These are phyloP conservation scores for Dicycla oo DNA, from an alignment of 2,888 invertebrate species.

Conservation along the genomic window DNA sequence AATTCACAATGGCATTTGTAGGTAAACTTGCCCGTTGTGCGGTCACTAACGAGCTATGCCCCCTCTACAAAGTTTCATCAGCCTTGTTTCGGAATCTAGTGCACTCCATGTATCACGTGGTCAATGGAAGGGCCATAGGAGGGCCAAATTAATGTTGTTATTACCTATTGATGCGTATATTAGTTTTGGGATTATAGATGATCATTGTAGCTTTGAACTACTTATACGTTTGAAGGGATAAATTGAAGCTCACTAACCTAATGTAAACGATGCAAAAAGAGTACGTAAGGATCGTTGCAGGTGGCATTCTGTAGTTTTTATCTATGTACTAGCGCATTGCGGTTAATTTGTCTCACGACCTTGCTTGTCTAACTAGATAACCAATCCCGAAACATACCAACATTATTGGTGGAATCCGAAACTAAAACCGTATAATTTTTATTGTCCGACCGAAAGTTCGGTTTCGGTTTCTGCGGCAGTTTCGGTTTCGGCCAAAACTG, in stretches of 20 bases:
- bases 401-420: not conserved
- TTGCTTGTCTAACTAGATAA: no score
- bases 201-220: not conserved
- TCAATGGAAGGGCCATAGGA: constrained; percentile 8
- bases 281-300: no score
- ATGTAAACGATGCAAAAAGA: no score
- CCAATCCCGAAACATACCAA: not conserved
- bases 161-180: not conserved
- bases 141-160: constrained; percentile 37
- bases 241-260: no score
- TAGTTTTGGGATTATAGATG: not conserved
- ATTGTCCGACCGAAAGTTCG: no score
- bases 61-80: constrained; percentile 56
- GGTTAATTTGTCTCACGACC: not conserved
- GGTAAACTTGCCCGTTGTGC: constrained; percentile 47
- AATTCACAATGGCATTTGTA: constrained; percentile 44
- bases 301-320: no score
- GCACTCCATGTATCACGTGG: constrained; percentile 21
- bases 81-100: constrained; percentile 53
- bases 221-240: not conserved
- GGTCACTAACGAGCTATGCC: constrained; percentile 58
- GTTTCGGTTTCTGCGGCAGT: no score
- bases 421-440: no score
- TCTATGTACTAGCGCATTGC: not conserved
- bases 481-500: no score